Evolutionary conservation across 1,140 invertebrate genomes (phyloP), one percentile per base, ranked within the genome.

Genomic region (Pteromalus puparum): DNA sequence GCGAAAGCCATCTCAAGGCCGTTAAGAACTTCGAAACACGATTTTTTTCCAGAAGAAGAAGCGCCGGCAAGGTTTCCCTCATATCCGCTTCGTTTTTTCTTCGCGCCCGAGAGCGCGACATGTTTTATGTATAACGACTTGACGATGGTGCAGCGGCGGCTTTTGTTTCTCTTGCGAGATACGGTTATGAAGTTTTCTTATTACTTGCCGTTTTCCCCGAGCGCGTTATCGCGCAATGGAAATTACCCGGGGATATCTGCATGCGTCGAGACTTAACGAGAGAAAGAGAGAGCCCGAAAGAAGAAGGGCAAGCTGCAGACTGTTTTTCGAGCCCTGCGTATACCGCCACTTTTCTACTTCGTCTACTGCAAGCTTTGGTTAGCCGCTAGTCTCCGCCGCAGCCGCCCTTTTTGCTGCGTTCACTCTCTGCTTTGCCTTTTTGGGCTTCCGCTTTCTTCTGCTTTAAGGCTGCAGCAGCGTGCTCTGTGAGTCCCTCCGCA

Each of bases 151-250:
- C 1, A 7, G 74, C 7, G 42, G n/a, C 26, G 4, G 46, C 77
- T 72, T 81, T 81, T 72, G 78, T 72, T 48, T 72, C 34, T 46
- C 65, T 28, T 68, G 30, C 78, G 67, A 81, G 78, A 81, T 81
- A 72, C 78, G 78, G 72, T 81, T 72, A 81, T 72, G 67, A 81
- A 81, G 24, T 81, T 81, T 81, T 72, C 78, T 81, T 81, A 81
- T 81, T 72, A 81, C 77, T 46, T n/a, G 78, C 9, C 67, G 67
- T 28, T 46, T 80, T 80, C 61, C 34, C 76, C 5, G 30, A 18
- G 30, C 77, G 34, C 77, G 74, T 76, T 46, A 76, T 38, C 48
- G 9, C 38, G 67, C 38, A 81, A 80, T 80, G 78, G 78, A 81
- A 72, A 72, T 81, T 70, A 48, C 78, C 78, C n/a, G 12, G 76